phyloP scores from a whole-genome alignment of 2,888 invertebrate genomes.

The Nemotelus nigrinus region DNA sequence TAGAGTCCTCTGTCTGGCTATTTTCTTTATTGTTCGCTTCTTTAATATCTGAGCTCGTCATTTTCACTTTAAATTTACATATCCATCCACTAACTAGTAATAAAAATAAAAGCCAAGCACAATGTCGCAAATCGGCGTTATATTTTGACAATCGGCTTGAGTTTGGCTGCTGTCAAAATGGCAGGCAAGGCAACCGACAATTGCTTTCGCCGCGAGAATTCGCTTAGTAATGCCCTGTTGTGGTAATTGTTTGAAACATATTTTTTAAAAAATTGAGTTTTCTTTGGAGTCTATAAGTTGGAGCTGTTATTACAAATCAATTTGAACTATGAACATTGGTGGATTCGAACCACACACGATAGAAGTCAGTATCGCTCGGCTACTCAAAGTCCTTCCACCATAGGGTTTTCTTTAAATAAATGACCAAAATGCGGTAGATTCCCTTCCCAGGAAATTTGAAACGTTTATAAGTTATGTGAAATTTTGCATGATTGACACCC shows the following conservation, averaged over 20 bases:
- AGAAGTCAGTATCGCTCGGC: too few species aligned
- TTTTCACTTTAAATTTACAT: constrained; percentile 44
- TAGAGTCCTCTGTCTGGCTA: constrained; percentile 52
- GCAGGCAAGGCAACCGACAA: not conserved
- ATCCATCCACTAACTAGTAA: constrained; percentile 1
- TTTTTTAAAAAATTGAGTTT: not conserved
- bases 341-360: too few species aligned
- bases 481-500: too few species aligned
- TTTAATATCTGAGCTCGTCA: constrained; percentile 56
- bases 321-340: too few species aligned
- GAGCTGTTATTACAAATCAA: too few species aligned
- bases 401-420: too few species aligned
- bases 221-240: constrained; percentile 4
- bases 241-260: not conserved
- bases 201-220: not conserved
- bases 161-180: constrained; percentile 21
- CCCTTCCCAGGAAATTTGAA: too few species aligned
- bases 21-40: constrained; percentile 52
- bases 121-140: constrained; percentile 3
- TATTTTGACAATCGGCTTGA: constrained; percentile 44
- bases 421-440: too few species aligned
- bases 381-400: too few species aligned
- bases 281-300: not conserved
- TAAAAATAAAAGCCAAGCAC: not conserved
- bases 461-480: too few species aligned